Evolutionary conservation across 2,888 invertebrate species (phyloP).

Genomic region (Gonocerus acuteangulatus): DNA sequence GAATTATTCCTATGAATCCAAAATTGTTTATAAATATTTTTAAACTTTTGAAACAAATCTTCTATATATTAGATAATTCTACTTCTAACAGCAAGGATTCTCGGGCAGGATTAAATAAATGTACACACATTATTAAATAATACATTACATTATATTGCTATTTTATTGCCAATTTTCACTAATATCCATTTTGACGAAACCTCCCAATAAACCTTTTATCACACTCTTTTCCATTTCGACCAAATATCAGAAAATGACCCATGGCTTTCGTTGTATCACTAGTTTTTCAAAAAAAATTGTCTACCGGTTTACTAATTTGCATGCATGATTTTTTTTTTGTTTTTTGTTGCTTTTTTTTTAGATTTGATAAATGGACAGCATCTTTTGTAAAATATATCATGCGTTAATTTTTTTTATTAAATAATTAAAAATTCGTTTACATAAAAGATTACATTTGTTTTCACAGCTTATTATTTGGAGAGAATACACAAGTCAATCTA

Average conservation of each 20-base stretch:
- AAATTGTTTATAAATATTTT: no score
- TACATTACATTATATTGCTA: slow-evolving; percentile 38
- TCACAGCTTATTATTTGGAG: slow-evolving; percentile 20
- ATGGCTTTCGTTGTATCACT: slow-evolving; percentile 28
- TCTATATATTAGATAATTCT: no score
- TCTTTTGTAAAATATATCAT: slow-evolving; percentile 18
- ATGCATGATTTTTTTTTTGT: slow-evolving; percentile 16
- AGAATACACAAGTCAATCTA: slow-evolving; percentile 16
- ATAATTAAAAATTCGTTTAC: neutral
- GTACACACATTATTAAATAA: slow-evolving; percentile 20
- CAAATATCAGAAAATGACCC: slow-evolving; percentile 24
- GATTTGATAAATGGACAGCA: slow-evolving; percentile 20
- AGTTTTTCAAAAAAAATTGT: slow-evolving; percentile 20
- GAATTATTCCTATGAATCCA: no score
- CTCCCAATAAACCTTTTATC: slow-evolving; percentile 1
- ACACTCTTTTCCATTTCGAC: slow-evolving; percentile 22
- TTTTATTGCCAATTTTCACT: slow-evolving; percentile 39
- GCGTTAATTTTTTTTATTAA: neutral
- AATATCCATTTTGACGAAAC: slow-evolving; percentile 30
- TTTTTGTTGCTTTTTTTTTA: no score
- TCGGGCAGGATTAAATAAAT: slow-evolving; percentile 3
- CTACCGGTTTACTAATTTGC: slow-evolving; percentile 15
- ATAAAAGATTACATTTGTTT: slow-evolving; percentile 9
- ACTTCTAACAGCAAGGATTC: no score
- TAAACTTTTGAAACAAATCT: no score